Percentiles rank a stretch among this genome's conserved stretches.
Conservation (phyloP, 2,797 vertebrate genomes). For the Danio jaintianensis region DNA sequence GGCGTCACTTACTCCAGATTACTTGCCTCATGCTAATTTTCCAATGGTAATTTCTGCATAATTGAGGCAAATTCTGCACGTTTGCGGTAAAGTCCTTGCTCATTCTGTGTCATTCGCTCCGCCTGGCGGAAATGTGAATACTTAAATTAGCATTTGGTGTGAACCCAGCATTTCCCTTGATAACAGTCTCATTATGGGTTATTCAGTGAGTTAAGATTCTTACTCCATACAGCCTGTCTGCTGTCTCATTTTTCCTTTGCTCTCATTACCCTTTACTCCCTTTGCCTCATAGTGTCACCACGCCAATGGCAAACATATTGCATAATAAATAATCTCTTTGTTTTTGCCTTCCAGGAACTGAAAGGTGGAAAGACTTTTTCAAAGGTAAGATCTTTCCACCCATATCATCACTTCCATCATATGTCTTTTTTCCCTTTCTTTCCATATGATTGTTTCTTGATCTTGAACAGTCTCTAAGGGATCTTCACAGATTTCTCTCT, state of each 20-base stretch:
- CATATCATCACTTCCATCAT: neutral
- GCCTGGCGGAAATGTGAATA: no score
- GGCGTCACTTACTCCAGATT: no score
- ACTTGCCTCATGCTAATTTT: no score
- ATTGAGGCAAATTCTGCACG: no score
- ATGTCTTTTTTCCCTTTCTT: neutral
- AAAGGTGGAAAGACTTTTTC: conserved; percentile 90
- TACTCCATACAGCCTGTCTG: neutral
- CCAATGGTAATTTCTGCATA: no score
- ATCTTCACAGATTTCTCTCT: neutral
- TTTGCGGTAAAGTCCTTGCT: no score
- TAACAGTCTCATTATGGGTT: neutral
- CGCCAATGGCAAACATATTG: conserved; percentile 38
- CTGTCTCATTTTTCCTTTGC: conserved; percentile 15
- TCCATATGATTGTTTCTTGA: neutral
- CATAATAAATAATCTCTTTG: conserved; percentile 41
- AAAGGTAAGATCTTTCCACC: conserved; percentile 81
- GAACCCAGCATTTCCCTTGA: neutral
- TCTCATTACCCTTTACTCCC: conserved; percentile 22
- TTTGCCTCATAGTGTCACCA: conserved; percentile 21
- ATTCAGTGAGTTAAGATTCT: neutral
- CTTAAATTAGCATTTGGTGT: no score
- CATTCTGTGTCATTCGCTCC: no score
- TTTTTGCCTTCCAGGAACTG: conserved; percentile 79
- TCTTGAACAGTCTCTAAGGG: neutral